Evolutionary conservation across 2,888 invertebrate genomes (phyloP).

Genomic region (Linnaemya vulpina): DNA sequence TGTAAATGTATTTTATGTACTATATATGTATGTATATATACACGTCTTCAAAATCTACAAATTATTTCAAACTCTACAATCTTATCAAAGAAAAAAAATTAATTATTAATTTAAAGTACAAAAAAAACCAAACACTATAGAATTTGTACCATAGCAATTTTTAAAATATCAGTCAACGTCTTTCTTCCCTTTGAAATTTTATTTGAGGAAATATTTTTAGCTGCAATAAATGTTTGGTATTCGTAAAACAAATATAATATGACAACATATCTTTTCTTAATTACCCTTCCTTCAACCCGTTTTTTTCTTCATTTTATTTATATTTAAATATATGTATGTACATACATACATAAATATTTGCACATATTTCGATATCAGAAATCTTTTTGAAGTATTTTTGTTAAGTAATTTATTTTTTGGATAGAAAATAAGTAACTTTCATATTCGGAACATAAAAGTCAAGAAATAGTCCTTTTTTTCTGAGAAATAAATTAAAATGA

Average conservation of each 20-base stretch:
- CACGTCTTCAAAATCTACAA: neutral
- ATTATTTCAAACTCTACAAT: constrained; percentile 42
- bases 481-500: no score
- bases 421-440: no score
- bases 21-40: neutral
- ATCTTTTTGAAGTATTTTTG: no score
- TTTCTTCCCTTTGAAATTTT: constrained; percentile 3
- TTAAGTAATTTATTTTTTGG: no score
- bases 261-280: neutral
- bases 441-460: no score
- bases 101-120: no score
- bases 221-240: constrained; percentile 1
- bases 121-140: neutral
- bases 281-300: constrained; percentile 4
- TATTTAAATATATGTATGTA: neutral
- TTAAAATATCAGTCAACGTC: neutral
- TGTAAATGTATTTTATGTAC: no score
- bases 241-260: neutral
- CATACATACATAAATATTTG: neutral
- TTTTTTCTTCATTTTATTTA: no score
- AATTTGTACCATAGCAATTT: neutral
- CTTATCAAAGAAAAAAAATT: constrained; percentile 42
- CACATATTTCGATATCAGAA: neutral
- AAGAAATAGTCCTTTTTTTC: no score
- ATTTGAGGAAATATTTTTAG: constrained; percentile 12